Conservation (phyloP, 1,140 invertebrate genomes). For the Panulirus ornatus region DNA sequence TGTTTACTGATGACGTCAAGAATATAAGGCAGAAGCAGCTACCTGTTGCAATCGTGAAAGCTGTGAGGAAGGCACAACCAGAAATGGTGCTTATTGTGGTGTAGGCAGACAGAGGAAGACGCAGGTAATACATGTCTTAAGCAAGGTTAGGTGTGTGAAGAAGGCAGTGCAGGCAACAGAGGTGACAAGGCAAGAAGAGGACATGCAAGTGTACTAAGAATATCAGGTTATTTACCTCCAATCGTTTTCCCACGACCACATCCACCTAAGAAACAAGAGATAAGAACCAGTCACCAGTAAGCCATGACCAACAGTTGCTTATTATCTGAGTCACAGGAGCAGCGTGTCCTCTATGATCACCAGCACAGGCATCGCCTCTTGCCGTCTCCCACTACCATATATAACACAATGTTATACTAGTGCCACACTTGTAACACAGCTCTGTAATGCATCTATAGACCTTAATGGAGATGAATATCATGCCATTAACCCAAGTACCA, state of each 20-base stretch:
- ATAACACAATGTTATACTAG: no score
- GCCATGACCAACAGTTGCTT: background rate
- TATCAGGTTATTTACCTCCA: slow-evolving; percentile 35
- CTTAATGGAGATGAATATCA: no score
- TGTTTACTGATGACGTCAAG: no score
- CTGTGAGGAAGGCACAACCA: background rate
- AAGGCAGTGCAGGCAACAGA: background rate
- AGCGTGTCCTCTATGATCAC: no score
- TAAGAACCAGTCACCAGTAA: slow-evolving; percentile 45
- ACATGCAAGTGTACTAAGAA: slow-evolving; percentile 15
- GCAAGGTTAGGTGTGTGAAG: background rate
- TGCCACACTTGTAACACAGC: no score
- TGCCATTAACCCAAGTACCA: no score
- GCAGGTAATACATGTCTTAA: background rate
- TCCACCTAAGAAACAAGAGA: slow-evolving; percentile 48
- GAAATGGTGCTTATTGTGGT: background rate
- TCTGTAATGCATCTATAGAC: no score
- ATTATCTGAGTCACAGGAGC: no score
- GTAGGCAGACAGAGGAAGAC: background rate
- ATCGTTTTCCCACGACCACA: slow-evolving; percentile 36
- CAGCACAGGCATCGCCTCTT: no score
- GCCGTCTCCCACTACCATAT: no score
- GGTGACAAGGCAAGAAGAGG: background rate
- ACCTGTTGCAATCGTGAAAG: no score
- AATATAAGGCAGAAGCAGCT: background rate